Conservation (phyloP, 92 coral and sea anemone genomes). For the Zoanthus solanderi region DNA sequence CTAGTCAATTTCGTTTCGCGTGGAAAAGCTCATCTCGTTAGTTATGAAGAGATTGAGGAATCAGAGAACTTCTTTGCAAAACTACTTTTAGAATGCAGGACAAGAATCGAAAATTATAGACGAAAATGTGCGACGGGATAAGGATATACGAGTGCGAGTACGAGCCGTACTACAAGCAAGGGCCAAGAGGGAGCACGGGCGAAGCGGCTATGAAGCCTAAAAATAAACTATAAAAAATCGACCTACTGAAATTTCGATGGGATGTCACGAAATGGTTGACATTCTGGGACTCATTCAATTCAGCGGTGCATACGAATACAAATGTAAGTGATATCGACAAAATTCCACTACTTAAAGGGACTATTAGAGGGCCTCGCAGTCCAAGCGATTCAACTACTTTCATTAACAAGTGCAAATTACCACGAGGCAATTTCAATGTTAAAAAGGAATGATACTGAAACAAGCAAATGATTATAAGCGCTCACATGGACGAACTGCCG, state of each 20-base stretch:
- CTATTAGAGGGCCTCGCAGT: neutral
- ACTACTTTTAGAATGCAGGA: slow-evolving; percentile 7
- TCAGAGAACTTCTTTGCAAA: neutral
- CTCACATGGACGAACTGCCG: slow-evolving; percentile 59
- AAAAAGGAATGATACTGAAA: slow-evolving; percentile 3
- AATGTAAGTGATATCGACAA: slow-evolving; percentile 15
- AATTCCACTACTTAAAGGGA: slow-evolving; percentile 12
- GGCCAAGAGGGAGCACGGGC: neutral
- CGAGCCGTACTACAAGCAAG: neutral
- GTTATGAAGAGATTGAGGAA: neutral
- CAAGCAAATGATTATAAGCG: neutral
- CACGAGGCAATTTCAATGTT: neutral
- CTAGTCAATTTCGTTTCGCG: neutral
- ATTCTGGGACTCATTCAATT: neutral
- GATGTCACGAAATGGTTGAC: slow-evolving; percentile 56
- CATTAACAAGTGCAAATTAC: neutral
- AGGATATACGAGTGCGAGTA: neutral
- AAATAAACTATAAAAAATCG: slow-evolving; percentile 49
- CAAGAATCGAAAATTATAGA: neutral
- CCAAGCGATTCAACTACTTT: neutral
- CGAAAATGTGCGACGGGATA: neutral
- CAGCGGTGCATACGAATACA: slow-evolving; percentile 50
- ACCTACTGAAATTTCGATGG: slow-evolving; percentile 36
- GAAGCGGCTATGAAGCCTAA: slow-evolving; percentile 40
- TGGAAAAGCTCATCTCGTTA: neutral